phyloP scores from a whole-genome alignment of 2,888 invertebrate genomes.

The Stramonita haemastoma region DNA sequence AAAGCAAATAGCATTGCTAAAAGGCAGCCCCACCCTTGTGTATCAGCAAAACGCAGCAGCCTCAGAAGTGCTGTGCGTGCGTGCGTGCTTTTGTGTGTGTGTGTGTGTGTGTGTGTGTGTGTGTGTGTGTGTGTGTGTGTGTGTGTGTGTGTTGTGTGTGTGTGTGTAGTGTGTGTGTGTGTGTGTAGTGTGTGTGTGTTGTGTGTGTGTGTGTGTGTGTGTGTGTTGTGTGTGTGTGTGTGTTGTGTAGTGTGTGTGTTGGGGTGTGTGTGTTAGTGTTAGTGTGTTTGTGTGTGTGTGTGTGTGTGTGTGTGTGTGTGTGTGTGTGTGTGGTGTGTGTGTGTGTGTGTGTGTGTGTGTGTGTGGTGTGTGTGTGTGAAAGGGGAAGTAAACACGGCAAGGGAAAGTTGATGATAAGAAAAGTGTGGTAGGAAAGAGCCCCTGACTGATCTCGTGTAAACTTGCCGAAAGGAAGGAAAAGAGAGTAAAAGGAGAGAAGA shows the following conservation, averaged over 20 bases:
- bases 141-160: neutral
- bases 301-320: neutral
- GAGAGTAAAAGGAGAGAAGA: no score
- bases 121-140: no score
- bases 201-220: neutral
- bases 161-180: neutral
- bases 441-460: no score
- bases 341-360: neutral
- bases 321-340: neutral
- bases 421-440: no score
- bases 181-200: neutral
- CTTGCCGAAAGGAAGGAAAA: no score
- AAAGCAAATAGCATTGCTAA: neutral
- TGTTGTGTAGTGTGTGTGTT: neutral
- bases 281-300: slow-evolving; percentile 1
- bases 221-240: neutral
- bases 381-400: no score
- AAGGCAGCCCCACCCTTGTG: neutral
- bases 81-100: neutral
- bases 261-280: neutral
- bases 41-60: neutral
- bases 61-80: neutral
- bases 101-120: no score
- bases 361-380: neutral
- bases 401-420: no score